Evolutionary conservation across 2,113 vertebrate species (phyloP).

Genomic region (Brienomyrus brachyistius): DNA sequence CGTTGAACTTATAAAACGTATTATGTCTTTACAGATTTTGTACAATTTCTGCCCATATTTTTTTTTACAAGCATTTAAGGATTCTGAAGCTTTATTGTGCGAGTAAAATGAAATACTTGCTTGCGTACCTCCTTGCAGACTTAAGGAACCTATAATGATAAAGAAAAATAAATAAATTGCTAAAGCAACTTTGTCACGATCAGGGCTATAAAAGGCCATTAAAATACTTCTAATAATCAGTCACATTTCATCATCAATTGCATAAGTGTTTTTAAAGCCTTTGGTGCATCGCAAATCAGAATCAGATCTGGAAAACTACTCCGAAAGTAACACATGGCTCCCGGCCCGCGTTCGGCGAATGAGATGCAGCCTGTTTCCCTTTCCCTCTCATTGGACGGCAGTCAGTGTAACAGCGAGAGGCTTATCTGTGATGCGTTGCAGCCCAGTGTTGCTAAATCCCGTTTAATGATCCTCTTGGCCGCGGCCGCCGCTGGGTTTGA

Average conservation of each 20-base stretch:
- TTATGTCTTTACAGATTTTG: neutral
- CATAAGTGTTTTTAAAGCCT: neutral
- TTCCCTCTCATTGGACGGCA: neutral
- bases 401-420: neutral
- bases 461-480: conserved; percentile 24
- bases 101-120: neutral
- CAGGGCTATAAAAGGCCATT: neutral
- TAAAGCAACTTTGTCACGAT: neutral
- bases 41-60: neutral
- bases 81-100: neutral
- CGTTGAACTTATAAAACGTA: neutral
- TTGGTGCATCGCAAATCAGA: neutral
- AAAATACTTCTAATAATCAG: conserved; percentile 1
- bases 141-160: neutral
- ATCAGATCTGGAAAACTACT: neutral
- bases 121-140: neutral
- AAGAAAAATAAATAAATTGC: neutral
- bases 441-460: conserved; percentile 8
- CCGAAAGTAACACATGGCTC: neutral
- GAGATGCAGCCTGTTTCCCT: neutral
- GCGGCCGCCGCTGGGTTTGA: conserved; percentile 31
- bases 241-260: neutral
- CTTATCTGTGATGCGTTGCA: conserved; percentile 25
- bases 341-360: neutral
- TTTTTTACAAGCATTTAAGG: neutral